These are phyloP conservation scores for Bradypodion ventrale DNA, from an alignment of 2,797 vertebrate species.

Conservation along the genomic window DNA sequence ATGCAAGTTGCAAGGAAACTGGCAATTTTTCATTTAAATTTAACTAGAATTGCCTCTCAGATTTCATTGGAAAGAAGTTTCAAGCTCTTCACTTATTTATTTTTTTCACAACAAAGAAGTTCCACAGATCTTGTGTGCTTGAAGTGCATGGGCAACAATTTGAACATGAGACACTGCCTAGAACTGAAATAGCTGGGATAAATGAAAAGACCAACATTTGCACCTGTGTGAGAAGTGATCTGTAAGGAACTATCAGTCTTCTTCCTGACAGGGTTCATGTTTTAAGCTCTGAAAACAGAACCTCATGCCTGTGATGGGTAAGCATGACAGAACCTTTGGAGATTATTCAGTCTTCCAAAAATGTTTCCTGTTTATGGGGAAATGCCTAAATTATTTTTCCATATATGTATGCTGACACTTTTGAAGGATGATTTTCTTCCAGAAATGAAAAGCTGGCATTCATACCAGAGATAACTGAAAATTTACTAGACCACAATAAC, in stretches of 20 bases:
- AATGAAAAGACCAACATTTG: conserved; percentile 58
- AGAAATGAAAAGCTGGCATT: conserved; percentile 55
- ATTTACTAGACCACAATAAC: conserved; percentile 56
- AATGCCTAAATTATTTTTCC: conserved; percentile 64
- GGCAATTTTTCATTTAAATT: background rate
- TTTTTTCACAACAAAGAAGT: background rate
- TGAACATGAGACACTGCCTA: conserved; percentile 38
- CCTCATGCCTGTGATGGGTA: conserved; percentile 62
- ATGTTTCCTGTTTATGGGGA: conserved; percentile 58
- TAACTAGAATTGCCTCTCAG: background rate
- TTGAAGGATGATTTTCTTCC: conserved; percentile 45
- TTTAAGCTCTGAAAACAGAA: conserved; percentile 61
- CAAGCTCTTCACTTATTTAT: conserved; percentile 3
- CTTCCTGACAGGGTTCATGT: conserved; percentile 60
- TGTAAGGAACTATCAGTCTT: conserved; percentile 47
- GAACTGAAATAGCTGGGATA: conserved; percentile 59
- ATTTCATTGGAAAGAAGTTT: background rate
- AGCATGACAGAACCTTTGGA: conserved; percentile 59
- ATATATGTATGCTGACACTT: conserved; percentile 53
- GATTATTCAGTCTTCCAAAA: conserved; percentile 55
- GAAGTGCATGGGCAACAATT: conserved; percentile 38
- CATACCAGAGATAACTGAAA: conserved; percentile 56
- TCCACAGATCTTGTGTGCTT: background rate
- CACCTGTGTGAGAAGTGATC: conserved; percentile 56
- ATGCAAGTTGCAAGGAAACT: background rate